Base-by-base conservation (phyloP, 2,113 vertebrate genomes). In the Probosciger aterrimus region DNA sequence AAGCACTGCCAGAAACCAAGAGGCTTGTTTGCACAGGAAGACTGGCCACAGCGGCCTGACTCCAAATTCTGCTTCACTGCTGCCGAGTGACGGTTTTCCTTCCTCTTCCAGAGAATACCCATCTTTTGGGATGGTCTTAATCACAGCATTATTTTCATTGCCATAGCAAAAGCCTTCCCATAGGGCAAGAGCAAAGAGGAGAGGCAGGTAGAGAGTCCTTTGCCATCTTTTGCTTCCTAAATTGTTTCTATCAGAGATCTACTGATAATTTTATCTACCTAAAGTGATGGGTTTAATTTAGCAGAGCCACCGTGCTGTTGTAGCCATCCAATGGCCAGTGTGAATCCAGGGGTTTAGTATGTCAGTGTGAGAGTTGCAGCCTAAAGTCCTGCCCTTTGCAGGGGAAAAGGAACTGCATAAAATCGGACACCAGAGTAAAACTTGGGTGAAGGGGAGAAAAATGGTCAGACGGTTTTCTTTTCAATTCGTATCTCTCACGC, bases 401-500 rank as follows among this genome's bases (percentile, higher is more conserved):
- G 57, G 57, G 60, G 31, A 75, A 73, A 80, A 78, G 31, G 62
- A 92, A 57, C n/a, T 8, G 5, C 28, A 30, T 53, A 69, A 92
- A 88, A 90, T 74, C 5, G 6, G 55, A 63, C 13, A 20, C 59
- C 41, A 24, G 78, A 67, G 53, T 70, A 68, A 91, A 57, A 64
- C 47, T 71, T 64, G 90, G 82, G 81, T 95, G 65, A 43, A 92
- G 81, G 85, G 74, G 39, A 85, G 53, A 49, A 71, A 93, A 63
- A 57, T 52, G 60, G 62, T 92, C 86, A 87, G 95, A 93, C 6
- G 8, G 83, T 93, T 91, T 93, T 93, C 82, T 92, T 96, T 97
- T 97, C 94, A 97, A 94, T 98, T 97, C 97, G 0, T 98, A 63
- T 98, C 96, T 98, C 92, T 98, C 92, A 92, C 65, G 33, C 98